Evolutionary conservation across 2,113 vertebrate genomes (phyloP).

Genomic region (Neolamprologus sp.): DNA sequence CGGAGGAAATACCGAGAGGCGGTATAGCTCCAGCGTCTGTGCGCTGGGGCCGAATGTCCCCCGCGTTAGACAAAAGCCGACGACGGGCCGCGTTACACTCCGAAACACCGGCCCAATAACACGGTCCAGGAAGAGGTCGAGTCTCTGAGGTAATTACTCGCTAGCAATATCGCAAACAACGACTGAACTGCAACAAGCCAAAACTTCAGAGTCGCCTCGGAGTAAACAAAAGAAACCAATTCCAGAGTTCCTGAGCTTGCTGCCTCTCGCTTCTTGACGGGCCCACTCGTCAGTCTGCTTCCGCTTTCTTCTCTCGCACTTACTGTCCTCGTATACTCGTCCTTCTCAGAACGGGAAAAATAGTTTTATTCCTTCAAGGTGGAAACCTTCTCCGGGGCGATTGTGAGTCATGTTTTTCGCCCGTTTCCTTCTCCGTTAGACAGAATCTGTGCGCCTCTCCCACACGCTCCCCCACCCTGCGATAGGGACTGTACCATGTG

Average conservation of each 20-base stretch:
- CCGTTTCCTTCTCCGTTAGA: slow-evolving; percentile 58
- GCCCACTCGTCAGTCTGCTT: not conserved
- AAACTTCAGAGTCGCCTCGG: not conserved
- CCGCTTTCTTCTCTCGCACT: not conserved
- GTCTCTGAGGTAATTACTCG: not conserved
- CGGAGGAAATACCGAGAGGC: not conserved
- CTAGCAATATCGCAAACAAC: not conserved
- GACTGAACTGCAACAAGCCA: not conserved
- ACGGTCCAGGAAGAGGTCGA: not conserved
- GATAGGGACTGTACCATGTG: slow-evolving; percentile 62
- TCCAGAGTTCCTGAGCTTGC: slow-evolving; percentile 46
- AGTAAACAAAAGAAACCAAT: not conserved
- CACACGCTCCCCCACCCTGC: slow-evolving; percentile 67
- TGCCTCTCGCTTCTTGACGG: not conserved
- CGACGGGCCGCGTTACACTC: not conserved
- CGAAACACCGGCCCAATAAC: not conserved
- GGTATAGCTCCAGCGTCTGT: not conserved
- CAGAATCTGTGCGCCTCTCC: slow-evolving; percentile 53
- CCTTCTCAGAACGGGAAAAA: not conserved
- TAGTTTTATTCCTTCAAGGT: slow-evolving; percentile 23
- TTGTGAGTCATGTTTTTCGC: slow-evolving; percentile 46
- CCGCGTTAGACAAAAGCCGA: not conserved
- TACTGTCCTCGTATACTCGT: not conserved
- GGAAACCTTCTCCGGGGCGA: slow-evolving; percentile 50
- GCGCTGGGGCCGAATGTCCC: not conserved